Conservation (phyloP, 2,113 vertebrate genomes). For the Lethenteron camtschaticum region DNA sequence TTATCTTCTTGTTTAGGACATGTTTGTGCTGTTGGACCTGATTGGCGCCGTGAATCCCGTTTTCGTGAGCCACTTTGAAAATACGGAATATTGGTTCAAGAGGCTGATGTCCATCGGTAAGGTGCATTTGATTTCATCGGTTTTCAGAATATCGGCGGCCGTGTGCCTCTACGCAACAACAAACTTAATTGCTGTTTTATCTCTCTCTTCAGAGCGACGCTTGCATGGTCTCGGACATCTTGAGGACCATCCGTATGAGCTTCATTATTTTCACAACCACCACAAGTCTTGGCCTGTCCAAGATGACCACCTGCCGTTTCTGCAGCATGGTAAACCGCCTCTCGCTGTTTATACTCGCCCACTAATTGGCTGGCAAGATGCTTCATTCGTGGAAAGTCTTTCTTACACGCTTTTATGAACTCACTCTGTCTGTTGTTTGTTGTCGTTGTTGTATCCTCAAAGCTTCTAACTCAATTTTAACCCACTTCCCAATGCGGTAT, state of each 20-base stretch:
- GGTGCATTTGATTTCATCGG: background rate
- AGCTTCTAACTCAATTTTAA: too few relatives aligned
- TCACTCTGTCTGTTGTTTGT: too few relatives aligned
- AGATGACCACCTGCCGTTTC: slow-evolving; percentile 61
- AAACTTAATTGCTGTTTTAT: background rate
- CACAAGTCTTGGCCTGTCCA: slow-evolving; percentile 38
- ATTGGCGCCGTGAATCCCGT: slow-evolving; percentile 37
- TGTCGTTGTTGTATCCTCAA: too few relatives aligned
- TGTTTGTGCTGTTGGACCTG: slow-evolving; percentile 58
- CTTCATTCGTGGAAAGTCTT: too few relatives aligned
- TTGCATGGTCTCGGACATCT: slow-evolving; percentile 43
- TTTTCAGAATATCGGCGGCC: background rate
- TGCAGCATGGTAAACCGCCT: slow-evolving; percentile 28
- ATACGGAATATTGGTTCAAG: slow-evolving; percentile 50
- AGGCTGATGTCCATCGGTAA: slow-evolving; percentile 42
- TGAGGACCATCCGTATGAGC: slow-evolving; percentile 28
- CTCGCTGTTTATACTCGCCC: too few relatives aligned
- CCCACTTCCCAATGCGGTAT: too few relatives aligned
- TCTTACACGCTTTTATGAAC: too few relatives aligned
- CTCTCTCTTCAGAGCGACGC: slow-evolving; percentile 31
- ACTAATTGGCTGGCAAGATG: too few relatives aligned
- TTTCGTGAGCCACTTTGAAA: slow-evolving; percentile 57
- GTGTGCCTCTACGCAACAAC: background rate
- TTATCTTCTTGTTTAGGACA: slow-evolving; percentile 26
- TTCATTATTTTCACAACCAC: slow-evolving; percentile 43